Conservation (phyloP, 2,888 invertebrate species). For the Linnaemya vulpina region DNA sequence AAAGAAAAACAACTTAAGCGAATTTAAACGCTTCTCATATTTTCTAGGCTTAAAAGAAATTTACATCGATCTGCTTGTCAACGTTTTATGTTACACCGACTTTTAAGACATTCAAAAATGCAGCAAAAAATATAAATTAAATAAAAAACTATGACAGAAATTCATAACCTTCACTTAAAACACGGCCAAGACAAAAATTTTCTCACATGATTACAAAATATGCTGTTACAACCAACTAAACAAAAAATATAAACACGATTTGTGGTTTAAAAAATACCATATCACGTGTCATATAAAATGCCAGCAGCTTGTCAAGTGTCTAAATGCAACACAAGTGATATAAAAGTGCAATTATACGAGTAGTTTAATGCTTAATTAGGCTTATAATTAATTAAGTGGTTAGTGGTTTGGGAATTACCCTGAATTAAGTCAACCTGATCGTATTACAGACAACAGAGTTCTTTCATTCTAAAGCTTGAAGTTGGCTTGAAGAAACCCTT, state of each 20-base stretch:
- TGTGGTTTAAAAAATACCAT: conserved; percentile 40
- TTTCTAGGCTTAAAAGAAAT: conserved; percentile 17
- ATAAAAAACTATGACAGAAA: not conserved
- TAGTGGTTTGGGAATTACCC: conserved; percentile 32
- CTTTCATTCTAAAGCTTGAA: not conserved
- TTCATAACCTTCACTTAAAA: conserved; percentile 10
- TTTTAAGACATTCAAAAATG: conserved; percentile 56
- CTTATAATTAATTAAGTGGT: conserved; percentile 50
- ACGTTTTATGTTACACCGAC: conserved; percentile 68
- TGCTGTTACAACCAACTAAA: not conserved
- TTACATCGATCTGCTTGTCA: conserved; percentile 60
- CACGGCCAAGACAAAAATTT: too few relatives aligned
- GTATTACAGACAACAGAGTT: not conserved
- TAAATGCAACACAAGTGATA: too few relatives aligned
- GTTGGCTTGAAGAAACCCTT: not conserved
- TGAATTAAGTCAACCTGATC: conserved; percentile 18
- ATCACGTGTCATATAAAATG: conserved; percentile 52
- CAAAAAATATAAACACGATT: not conserved
- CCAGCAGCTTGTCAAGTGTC: not conserved
- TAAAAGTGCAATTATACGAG: not conserved
- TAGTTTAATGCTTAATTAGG: conserved; percentile 41
- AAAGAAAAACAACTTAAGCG: conserved; percentile 1
- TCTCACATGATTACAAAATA: conserved; percentile 8
- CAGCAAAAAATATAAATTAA: not conserved
- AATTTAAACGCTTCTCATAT: conserved; percentile 35